These are phyloP conservation scores for Spheniscus humboldti DNA, from an alignment of 2,797 vertebrate genomes.

Conservation along the genomic window DNA sequence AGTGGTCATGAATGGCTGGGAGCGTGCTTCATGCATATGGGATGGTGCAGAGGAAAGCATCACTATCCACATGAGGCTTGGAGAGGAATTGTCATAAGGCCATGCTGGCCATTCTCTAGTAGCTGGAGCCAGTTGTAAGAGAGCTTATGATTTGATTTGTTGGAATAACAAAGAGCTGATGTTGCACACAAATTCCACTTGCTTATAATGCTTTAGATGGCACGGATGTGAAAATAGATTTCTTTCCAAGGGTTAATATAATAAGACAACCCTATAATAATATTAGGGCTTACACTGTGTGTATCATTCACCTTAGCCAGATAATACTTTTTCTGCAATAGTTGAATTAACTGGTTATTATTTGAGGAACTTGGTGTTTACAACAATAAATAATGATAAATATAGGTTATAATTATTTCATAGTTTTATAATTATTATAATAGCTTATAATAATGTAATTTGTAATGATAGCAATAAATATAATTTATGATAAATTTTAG, in stretches of 20 bases:
- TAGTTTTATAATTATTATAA: background rate
- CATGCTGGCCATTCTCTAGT: rapidly evolving
- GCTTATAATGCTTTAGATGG: background rate
- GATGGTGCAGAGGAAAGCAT: background rate
- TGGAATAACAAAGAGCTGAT: background rate
- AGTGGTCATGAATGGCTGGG: background rate
- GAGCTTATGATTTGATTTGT: background rate
- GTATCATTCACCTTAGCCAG: background rate
- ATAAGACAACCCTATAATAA: background rate
- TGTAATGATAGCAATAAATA: background rate
- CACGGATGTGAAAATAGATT: background rate
- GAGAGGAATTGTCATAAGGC: background rate
- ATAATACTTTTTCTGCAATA: background rate
- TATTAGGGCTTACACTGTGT: background rate
- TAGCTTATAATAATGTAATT: background rate
- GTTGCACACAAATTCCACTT: background rate
- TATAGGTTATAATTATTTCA: background rate
- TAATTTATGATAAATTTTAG: background rate
- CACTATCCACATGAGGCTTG: background rate
- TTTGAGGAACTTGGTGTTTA: background rate
- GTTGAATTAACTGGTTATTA: background rate
- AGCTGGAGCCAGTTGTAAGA: background rate
- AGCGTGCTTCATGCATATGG: background rate
- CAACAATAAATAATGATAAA: background rate
- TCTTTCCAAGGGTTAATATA: background rate